Evolutionary conservation across 2,888 invertebrate species (phyloP).

Genomic region (Caenorhabditis sp.): DNA sequence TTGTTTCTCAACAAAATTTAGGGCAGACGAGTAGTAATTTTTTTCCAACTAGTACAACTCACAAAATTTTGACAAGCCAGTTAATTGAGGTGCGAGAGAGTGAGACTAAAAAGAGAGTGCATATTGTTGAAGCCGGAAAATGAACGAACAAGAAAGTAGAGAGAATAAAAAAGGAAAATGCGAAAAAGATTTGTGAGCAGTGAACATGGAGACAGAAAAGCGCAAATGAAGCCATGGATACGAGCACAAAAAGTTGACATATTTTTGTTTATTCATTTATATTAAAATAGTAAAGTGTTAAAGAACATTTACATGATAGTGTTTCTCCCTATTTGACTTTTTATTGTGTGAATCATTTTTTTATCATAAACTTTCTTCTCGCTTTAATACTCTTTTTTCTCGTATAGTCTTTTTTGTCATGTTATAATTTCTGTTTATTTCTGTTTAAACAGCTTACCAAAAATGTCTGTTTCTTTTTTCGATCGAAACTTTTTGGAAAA

Average conservation of each 20-base stretch:
- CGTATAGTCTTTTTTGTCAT: background rate
- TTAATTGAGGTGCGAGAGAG: background rate
- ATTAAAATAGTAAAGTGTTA: too few relatives aligned
- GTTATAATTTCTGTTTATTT: background rate
- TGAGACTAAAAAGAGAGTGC: background rate
- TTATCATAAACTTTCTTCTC: background rate
- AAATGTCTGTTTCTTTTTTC: background rate
- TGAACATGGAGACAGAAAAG: background rate
- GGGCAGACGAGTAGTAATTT: background rate
- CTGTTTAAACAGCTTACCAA: background rate
- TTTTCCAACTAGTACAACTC: background rate
- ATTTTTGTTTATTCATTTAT: background rate
- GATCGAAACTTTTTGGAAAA: background rate
- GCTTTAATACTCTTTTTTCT: too few relatives aligned
- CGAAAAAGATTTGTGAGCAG: background rate
- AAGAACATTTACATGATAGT: too few relatives aligned
- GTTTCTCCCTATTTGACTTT: too few relatives aligned
- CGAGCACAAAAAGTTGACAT: background rate
- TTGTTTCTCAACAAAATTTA: too few relatives aligned
- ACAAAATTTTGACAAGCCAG: constrained; percentile 1
- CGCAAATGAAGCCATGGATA: constrained; percentile 2
- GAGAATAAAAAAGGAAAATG: background rate
- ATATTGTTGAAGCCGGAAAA: constrained; percentile 4
- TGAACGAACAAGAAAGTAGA: constrained; percentile 1
- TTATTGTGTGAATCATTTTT: background rate